Evolutionary conservation across 1,140 invertebrate genomes (phyloP), one percentile per base, ranked within the genome.

Genomic region (Ephestia elutella): DNA sequence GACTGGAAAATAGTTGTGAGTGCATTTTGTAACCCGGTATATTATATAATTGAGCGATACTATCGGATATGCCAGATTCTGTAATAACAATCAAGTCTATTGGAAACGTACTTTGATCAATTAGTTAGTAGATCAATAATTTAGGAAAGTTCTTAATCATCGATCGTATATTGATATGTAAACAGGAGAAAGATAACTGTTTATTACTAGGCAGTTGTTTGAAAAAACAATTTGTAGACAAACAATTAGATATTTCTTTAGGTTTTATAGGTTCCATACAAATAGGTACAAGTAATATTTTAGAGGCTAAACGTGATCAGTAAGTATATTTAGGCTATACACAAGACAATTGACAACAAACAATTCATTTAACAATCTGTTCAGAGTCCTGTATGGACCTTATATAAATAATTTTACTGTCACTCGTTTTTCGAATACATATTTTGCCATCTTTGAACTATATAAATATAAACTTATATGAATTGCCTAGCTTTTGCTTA

Each of bases 41-140:
- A 50, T 56, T 30, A 54, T 44, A 64, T n/a, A 60, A 25, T 30
- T n/a, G 50, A 5, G 49, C 38, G 17, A 64, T 25, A 20, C 30
- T 49, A 25, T 44, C 54, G 19, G 54, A 21, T 20, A 56, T 64
- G 28, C 56, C 59, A 15, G 48, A 21, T 54, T 59, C 54, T 50
- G 54, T 59, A 28, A 63, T 25, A 19, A 48, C 38, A n/a, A 58
- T 49, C 5, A 63, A n/a, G 49, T 63, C 61, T 32, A 59, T 59
- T 25, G 13, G 7, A 5, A 7, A 9, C 1, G 3, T 28, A 13
- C 11, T 48, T n/a, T 35, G 5, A n/a, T 19, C 8, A 11, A 56
- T 25, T 10, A 8, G 20, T 21, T 56, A 38, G n/a, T n/a, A n/a
- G n/a, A n/a, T n/a, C 25, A 48, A 35, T 8, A 56, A 15, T 3